Conservation (phyloP, 2,113 vertebrate genomes). For the Corythoichthys haematopterus region DNA sequence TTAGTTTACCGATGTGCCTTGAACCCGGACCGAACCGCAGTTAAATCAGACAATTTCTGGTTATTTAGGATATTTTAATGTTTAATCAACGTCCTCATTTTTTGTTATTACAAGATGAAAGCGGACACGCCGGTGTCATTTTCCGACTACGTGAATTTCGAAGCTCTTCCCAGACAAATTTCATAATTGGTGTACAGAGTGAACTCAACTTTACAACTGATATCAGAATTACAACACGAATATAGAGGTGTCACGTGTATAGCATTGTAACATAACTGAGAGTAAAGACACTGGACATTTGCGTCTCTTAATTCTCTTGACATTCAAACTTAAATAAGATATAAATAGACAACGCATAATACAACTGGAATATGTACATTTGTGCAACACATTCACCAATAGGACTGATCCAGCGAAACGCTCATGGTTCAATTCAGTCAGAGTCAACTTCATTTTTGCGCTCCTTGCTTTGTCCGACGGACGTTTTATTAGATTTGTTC, state of each 20-base stretch:
- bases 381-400: constrained; percentile 79
- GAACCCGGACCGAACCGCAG: no score
- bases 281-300: constrained; percentile 9
- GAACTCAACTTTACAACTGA: not conserved
- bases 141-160: no score
- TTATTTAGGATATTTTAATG: no score
- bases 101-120: no score
- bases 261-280: constrained; percentile 39
- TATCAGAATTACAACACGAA: constrained; percentile 1
- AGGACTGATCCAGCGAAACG: not conserved
- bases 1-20: no score
- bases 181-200: not conserved
- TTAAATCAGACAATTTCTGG: no score
- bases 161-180: not conserved
- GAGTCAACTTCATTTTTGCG: constrained; percentile 91
- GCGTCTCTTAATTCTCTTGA: constrained; percentile 17
- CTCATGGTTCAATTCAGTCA: constrained; percentile 84
- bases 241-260: constrained; percentile 38
- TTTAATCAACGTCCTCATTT: no score
- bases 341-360: constrained; percentile 72
- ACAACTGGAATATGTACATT: constrained; percentile 71
- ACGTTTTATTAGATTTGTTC: constrained; percentile 81
- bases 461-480: constrained; percentile 83
- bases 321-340: constrained; percentile 71
- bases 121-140: no score